Evolutionary conservation across 2,888 invertebrate species (phyloP).

Genomic region (Drosophila colorata): DNA sequence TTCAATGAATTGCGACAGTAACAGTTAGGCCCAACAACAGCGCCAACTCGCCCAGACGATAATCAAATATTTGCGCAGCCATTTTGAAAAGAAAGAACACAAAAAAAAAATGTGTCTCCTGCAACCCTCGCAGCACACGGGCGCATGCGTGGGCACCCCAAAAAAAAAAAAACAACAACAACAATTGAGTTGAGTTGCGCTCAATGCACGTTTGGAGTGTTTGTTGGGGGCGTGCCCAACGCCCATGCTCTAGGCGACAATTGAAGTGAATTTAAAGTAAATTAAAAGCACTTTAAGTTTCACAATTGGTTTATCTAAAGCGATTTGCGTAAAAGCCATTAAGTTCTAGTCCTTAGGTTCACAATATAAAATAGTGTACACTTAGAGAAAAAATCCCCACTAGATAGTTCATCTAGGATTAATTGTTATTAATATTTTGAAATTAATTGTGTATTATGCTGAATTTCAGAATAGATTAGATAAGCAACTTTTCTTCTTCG

Average conservation of each 20-base stretch:
- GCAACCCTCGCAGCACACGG: conserved; percentile 33
- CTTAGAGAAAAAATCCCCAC: background rate
- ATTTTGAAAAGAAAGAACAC: conserved; percentile 78
- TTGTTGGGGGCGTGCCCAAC: conserved; percentile 40
- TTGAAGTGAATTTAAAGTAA: conserved; percentile 32
- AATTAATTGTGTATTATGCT: too few species aligned
- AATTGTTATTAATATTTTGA: too few species aligned
- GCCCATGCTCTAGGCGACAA: conserved; percentile 13
- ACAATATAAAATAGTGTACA: background rate
- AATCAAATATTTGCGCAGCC: conserved; percentile 84
- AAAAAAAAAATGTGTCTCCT: conserved; percentile 30
- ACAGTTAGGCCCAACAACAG: conserved; percentile 74
- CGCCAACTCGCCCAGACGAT: conserved; percentile 54
- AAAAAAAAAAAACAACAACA: conserved; percentile 1
- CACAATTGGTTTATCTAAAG: conserved; percentile 1
- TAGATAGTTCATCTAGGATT: too few species aligned
- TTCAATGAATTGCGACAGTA: conserved; percentile 82
- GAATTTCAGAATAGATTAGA: too few species aligned
- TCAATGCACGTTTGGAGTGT: conserved; percentile 15
- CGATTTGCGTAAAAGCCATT: background rate
- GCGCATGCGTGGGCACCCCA: conserved; percentile 69
- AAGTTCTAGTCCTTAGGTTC: background rate
- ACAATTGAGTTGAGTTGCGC: conserved; percentile 24
- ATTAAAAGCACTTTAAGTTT: conserved; percentile 30
- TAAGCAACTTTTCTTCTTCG: too few species aligned